phyloP scores from a whole-genome alignment of 2,797 vertebrate species.

The Podarcis lilfordi region DNA sequence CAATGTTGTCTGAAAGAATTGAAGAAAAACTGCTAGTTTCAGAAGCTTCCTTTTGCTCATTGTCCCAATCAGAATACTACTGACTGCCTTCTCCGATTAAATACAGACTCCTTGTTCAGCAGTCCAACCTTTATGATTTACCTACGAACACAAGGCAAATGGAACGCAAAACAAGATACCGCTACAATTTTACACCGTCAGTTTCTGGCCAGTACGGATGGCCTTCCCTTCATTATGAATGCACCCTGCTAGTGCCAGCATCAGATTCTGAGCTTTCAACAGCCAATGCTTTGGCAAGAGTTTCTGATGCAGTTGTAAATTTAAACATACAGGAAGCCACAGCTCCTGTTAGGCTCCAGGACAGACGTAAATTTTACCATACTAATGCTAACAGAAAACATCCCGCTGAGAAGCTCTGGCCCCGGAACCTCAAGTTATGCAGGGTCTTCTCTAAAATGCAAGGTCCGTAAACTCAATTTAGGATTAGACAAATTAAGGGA shows the following conservation, averaged over 20 bases:
- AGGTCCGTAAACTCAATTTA: background rate
- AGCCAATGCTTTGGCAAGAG: conserved; percentile 44
- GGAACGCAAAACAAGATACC: conserved; percentile 50
- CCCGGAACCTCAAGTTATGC: background rate
- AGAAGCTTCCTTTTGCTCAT: background rate
- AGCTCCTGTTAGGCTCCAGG: background rate
- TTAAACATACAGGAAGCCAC: conserved; percentile 26
- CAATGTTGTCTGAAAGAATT: conserved; percentile 88
- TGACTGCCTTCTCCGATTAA: conserved; percentile 14
- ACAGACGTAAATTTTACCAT: conserved; percentile 27
- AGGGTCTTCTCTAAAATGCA: background rate
- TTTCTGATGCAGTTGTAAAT: conserved; percentile 35
- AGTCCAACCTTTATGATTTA: conserved; percentile 1
- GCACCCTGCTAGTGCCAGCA: conserved; percentile 36
- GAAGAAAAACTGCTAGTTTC: conserved; percentile 1
- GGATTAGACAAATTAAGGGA: no score
- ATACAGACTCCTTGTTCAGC: conserved; percentile 4
- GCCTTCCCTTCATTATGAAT: conserved; percentile 48
- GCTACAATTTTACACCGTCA: conserved; percentile 44
- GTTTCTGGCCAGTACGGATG: conserved; percentile 25
- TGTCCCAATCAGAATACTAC: background rate
- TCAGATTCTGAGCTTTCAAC: conserved; percentile 50
- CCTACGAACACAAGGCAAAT: background rate
- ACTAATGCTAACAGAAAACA: conserved; percentile 35
- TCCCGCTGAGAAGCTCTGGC: background rate